Conservation (phyloP, 2,113 vertebrate genomes). For the Rhadina sibilatrix region DNA sequence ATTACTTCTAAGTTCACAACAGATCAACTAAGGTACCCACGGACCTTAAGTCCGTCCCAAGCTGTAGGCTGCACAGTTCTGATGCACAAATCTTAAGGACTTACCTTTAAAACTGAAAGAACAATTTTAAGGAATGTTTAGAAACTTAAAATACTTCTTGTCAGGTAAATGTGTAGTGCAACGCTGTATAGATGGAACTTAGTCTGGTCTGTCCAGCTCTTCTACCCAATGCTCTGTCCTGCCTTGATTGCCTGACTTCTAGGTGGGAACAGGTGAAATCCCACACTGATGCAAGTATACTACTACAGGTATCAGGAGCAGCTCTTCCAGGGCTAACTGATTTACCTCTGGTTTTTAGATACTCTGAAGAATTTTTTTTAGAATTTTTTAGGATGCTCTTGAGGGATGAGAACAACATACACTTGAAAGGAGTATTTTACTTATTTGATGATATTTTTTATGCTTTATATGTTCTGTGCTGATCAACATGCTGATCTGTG, state of each 20-base stretch:
- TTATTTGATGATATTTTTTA: not conserved
- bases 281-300: not conserved
- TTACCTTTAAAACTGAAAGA: not conserved
- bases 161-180: not conserved
- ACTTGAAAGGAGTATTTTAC: not conserved
- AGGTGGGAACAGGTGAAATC: not conserved
- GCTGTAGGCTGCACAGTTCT: not conserved
- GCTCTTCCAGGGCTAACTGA: not conserved
- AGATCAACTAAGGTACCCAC: not conserved
- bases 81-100: not conserved
- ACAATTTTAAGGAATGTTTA: not conserved
- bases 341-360: not conserved
- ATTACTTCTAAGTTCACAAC: not conserved
- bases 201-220: not conserved
- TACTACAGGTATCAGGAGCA: not conserved
- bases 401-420: not conserved
- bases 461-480: not conserved
- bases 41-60: not conserved
- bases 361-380: not conserved
- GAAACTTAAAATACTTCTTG: not conserved
- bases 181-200: fast-evolving
- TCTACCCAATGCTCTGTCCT: not conserved
- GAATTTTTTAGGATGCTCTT: not conserved
- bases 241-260: not conserved
- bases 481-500: not conserved